These are phyloP conservation scores for Alviniconcha marisindica DNA, from an alignment of 1,140 invertebrate genomes.

Conservation along the genomic window DNA sequence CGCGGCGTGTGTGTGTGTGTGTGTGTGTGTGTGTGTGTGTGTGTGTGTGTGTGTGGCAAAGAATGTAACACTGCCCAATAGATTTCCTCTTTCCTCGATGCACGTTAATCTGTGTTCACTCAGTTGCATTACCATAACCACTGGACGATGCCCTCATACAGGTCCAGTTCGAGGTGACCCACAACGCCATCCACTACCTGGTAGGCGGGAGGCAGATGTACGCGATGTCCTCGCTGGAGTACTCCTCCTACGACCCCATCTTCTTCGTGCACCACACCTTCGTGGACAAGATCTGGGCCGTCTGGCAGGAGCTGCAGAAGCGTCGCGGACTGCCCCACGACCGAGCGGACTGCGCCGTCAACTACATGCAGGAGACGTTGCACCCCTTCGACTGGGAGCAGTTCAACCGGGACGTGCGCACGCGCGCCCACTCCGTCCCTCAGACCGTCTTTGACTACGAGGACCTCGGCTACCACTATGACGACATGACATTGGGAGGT, in stretches of 20 bases:
- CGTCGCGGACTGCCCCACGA: conserved; percentile 36
- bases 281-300: conserved; percentile 47
- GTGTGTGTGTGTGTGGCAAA: too few species aligned
- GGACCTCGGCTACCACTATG: conserved; percentile 36
- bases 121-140: too few species aligned
- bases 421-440: conserved; percentile 13
- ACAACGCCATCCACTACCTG: conserved; percentile 53
- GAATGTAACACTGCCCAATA: too few species aligned
- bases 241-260: conserved; percentile 46
- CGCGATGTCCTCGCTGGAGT: conserved; percentile 45
- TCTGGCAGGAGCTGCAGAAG: conserved; percentile 53
- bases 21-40: too few species aligned
- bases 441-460: conserved; percentile 32
- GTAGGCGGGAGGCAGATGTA: conserved; percentile 50
- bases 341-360: conserved; percentile 43
- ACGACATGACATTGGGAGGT: conserved; percentile 37
- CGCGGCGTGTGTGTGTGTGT: too few species aligned
- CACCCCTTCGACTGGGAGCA: conserved; percentile 25
- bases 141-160: too few species aligned
- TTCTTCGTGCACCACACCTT: conserved; percentile 47
- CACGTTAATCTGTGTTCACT: too few species aligned
- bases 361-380: conserved; percentile 31
- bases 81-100: too few species aligned
- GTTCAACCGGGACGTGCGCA: conserved; percentile 25
- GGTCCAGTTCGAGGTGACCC: conserved; percentile 51